phyloP scores from a whole-genome alignment of 1,140 invertebrate species.

The Lepidurus packardi region DNA sequence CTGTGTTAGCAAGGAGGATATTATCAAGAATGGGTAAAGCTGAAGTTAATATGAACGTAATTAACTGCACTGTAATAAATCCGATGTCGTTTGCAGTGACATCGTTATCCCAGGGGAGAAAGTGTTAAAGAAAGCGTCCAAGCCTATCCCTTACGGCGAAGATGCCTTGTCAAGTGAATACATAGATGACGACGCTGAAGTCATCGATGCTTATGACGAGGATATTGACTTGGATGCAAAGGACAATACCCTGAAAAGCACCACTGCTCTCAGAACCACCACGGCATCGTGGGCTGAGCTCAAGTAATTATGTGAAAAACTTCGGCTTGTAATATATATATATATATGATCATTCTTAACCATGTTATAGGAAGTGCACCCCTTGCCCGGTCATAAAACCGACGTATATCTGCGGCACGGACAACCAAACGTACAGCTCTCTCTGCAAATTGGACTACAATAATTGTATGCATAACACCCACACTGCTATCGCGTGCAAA shows the following conservation, averaged over 20 bases:
- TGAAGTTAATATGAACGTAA: slow-evolving; percentile 30
- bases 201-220: slow-evolving; percentile 36
- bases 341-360: slow-evolving; percentile 17
- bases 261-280: slow-evolving; percentile 12
- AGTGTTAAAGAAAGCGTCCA: slow-evolving; percentile 9
- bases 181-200: slow-evolving; percentile 38
- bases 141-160: slow-evolving; percentile 3
- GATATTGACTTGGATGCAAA: slow-evolving; percentile 35
- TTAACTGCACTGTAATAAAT: slow-evolving; percentile 12
- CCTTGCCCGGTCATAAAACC: slow-evolving; percentile 70
- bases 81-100: slow-evolving; percentile 20
- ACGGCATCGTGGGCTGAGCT: slow-evolving; percentile 24
- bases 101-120: slow-evolving; percentile 27
- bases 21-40: slow-evolving; percentile 69
- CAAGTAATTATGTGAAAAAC: slow-evolving; percentile 23
- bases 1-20: slow-evolving; percentile 77
- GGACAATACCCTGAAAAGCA: slow-evolving; percentile 23
- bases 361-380: slow-evolving; percentile 59
- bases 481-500: slow-evolving; percentile 70
- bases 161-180: slow-evolving; percentile 24
- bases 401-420: slow-evolving; percentile 77
- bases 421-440: slow-evolving; percentile 89
- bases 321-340: background rate
- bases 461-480: slow-evolving; percentile 76
- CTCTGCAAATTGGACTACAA: slow-evolving; percentile 81